Percentiles rank a stretch among this genome's conserved stretches.
Conservation (phyloP, 2,888 invertebrate genomes). For the Cryptosula pallasiana region DNA sequence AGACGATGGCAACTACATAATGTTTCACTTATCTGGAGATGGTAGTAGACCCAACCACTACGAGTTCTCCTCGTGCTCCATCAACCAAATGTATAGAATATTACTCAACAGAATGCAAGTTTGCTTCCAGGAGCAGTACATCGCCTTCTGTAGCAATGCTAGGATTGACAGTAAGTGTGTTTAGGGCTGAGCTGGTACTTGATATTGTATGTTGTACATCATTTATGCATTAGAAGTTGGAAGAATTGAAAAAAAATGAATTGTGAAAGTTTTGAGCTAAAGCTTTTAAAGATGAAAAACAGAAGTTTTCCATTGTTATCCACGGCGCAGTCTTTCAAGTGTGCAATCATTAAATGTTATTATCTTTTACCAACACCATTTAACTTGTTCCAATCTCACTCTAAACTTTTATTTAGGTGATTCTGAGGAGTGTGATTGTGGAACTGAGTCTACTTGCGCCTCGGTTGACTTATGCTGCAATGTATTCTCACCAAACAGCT, state of each 20-base stretch:
- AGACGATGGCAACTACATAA: conserved; percentile 36
- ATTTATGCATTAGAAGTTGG: too few species aligned
- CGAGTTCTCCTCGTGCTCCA: conserved; percentile 40
- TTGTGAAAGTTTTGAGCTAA: too few species aligned
- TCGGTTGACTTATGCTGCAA: conserved; percentile 15
- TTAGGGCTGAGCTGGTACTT: too few species aligned
- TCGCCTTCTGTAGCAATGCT: conserved; percentile 38
- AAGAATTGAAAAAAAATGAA: too few species aligned
- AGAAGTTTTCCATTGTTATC: too few species aligned
- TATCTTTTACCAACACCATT: too few species aligned
- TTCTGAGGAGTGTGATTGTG: conserved; percentile 24
- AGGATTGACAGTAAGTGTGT: conserved; percentile 31
- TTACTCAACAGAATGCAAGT: conserved; percentile 33
- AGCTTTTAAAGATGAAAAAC: too few species aligned
- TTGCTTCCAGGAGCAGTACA: conserved; percentile 32
- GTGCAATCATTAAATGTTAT: too few species aligned
- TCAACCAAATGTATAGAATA: conserved; percentile 37
- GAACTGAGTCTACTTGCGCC: not conserved
- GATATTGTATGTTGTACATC: too few species aligned
- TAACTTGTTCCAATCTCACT: too few species aligned
- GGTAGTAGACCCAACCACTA: conserved; percentile 37
- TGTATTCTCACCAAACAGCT: conserved; percentile 12
- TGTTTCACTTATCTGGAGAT: conserved; percentile 36
- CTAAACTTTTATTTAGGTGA: too few species aligned
- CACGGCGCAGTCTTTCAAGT: too few species aligned